These are phyloP conservation scores for Genyomyrus donnyi DNA, from an alignment of 2,113 vertebrate genomes.

Conservation along the genomic window DNA sequence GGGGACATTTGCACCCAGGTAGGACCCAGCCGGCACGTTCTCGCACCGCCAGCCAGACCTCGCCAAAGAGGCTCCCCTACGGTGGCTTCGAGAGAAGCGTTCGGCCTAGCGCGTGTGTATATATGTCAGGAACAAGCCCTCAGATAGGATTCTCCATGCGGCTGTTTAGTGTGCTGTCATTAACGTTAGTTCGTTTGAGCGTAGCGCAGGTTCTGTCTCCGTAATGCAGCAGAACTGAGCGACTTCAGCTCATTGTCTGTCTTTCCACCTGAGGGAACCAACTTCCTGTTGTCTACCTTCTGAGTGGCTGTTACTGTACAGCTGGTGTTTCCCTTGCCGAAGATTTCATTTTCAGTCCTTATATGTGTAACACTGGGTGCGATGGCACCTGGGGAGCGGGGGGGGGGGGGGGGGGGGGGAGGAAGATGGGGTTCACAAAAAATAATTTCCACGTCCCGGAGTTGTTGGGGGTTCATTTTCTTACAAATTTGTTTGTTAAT, in stretches of 20 bases:
- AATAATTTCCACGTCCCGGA: too few relatives aligned
- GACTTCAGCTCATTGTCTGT: background rate
- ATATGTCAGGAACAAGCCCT: background rate
- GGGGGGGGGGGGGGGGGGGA: too few relatives aligned
- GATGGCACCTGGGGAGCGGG: background rate
- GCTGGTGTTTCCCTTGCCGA: too few relatives aligned
- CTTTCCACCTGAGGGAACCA: background rate
- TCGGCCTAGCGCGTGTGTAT: background rate
- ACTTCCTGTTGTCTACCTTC: background rate
- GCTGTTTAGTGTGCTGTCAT: background rate
- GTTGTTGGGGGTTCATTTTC: too few relatives aligned
- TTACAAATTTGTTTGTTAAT: too few relatives aligned
- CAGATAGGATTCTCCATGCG: constrained; percentile 1
- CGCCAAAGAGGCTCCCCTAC: background rate
- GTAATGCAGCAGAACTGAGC: background rate
- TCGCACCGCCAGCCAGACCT: background rate
- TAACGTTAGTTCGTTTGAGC: background rate
- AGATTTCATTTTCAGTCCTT: background rate
- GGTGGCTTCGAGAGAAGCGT: background rate
- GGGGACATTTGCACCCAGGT: background rate
- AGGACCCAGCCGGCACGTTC: background rate
- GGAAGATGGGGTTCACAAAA: too few relatives aligned
- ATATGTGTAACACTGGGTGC: background rate
- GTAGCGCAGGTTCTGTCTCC: background rate
- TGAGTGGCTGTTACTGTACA: background rate